phyloP scores from a whole-genome alignment of 92 coral and sea anemone species.

The Anthopleura xanthogrammica region DNA sequence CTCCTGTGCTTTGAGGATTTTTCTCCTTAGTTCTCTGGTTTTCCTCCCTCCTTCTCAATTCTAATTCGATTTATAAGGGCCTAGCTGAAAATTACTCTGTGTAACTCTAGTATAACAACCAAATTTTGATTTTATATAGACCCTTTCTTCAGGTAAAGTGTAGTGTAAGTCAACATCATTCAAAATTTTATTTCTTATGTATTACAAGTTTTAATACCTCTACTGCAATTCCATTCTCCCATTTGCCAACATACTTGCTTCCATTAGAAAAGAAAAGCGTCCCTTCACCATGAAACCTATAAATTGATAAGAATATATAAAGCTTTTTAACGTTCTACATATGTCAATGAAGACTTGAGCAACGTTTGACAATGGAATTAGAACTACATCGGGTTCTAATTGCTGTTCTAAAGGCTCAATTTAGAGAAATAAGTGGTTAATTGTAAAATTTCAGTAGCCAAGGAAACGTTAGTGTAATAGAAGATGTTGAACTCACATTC shows the following conservation, averaged over 20 bases:
- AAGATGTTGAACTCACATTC: conserved; percentile 76
- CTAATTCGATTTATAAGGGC: no score
- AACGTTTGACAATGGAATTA: not conserved
- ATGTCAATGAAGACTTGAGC: not conserved
- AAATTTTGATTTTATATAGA: no score
- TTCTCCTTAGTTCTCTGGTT: no score
- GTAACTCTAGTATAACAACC: no score
- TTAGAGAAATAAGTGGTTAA: not conserved
- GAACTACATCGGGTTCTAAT: not conserved
- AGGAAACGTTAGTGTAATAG: not conserved
- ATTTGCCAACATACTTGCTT: conserved; percentile 88
- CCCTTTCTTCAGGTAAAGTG: not conserved
- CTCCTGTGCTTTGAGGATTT: no score
- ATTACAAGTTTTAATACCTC: not conserved
- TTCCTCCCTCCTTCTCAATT: no score
- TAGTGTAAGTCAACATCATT: not conserved
- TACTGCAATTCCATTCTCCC: conserved; percentile 86
- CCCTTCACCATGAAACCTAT: conserved; percentile 97
- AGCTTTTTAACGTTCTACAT: not conserved
- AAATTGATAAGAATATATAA: not conserved
- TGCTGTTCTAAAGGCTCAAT: not conserved
- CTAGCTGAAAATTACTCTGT: no score
- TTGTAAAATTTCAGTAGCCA: not conserved
- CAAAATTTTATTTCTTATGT: not conserved
- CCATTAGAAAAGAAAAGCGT: conserved; percentile 88